Conservation (phyloP, 2,797 vertebrate species). For the Periparus ater region DNA sequence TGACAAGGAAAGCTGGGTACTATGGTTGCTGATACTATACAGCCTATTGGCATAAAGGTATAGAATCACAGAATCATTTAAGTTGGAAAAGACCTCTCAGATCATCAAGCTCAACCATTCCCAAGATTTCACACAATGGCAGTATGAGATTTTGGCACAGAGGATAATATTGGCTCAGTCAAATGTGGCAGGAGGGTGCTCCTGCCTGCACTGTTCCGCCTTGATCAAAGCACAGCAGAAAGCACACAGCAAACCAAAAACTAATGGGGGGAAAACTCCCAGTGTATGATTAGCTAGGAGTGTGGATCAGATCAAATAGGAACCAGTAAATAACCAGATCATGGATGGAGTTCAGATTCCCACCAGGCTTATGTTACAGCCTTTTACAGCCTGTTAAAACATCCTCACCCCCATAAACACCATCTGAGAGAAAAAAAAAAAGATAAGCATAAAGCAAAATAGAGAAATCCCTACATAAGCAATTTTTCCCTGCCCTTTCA, state of each 20-base stretch:
- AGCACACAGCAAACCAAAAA: background rate
- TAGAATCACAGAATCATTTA: background rate
- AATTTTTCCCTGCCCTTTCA: background rate
- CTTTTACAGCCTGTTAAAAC: background rate
- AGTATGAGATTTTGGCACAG: background rate
- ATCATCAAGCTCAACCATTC: background rate
- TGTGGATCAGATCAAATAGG: background rate
- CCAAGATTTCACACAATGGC: rapidly evolving
- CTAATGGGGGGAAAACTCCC: background rate
- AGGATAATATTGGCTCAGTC: background rate
- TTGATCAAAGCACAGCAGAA: background rate
- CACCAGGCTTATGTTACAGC: background rate
- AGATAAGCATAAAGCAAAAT: background rate
- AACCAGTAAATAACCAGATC: background rate
- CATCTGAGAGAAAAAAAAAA: background rate
- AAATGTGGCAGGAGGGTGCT: background rate
- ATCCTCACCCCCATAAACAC: background rate
- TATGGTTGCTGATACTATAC: background rate
- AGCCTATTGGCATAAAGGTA: background rate
- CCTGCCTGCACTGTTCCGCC: background rate
- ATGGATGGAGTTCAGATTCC: background rate
- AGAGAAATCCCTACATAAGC: background rate
- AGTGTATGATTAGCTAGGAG: background rate
- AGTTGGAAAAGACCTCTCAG: background rate
- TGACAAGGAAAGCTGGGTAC: background rate